These are phyloP conservation scores for Lacanobia oleracea DNA, from an alignment of 2,888 invertebrate genomes.

Conservation along the genomic window DNA sequence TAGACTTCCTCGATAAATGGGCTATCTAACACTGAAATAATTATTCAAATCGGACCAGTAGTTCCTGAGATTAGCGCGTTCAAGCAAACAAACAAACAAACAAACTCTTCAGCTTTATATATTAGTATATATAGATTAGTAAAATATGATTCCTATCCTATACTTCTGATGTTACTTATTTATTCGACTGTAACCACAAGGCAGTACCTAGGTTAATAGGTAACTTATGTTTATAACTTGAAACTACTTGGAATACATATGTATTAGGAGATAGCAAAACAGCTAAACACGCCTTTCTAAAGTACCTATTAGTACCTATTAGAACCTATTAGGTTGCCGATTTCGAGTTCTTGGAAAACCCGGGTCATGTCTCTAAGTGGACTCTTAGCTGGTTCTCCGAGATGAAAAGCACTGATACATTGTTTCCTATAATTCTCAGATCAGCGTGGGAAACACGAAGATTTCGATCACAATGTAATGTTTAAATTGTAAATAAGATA, in stretches of 20 bases:
- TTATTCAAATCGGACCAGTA: no score
- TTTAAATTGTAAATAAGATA: slow-evolving; percentile 24
- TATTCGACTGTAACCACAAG: no score
- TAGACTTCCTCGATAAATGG: no score
- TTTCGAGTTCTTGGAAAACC: slow-evolving; percentile 10
- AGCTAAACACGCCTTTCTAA: neutral
- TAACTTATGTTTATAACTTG: neutral
- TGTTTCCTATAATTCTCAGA: slow-evolving; percentile 30
- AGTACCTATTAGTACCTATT: no score
- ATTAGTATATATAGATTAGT: no score
- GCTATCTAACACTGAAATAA: no score
- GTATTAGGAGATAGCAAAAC: neutral
- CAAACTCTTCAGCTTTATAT: no score
- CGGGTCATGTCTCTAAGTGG: neutral
- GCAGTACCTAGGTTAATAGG: neutral
- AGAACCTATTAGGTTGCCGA: slow-evolving; percentile 8
- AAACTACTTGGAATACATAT: neutral
- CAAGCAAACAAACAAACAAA: no score
- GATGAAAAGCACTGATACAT: slow-evolving; percentile 47
- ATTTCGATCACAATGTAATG: slow-evolving; percentile 45
- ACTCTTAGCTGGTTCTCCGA: slow-evolving; percentile 6
- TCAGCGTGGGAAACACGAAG: slow-evolving; percentile 48
- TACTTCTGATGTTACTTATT: no score
- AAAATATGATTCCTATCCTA: no score
- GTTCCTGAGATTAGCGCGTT: no score